Conservation (phyloP, 2,797 vertebrate species). For the Hydrocynus forskahlii region DNA sequence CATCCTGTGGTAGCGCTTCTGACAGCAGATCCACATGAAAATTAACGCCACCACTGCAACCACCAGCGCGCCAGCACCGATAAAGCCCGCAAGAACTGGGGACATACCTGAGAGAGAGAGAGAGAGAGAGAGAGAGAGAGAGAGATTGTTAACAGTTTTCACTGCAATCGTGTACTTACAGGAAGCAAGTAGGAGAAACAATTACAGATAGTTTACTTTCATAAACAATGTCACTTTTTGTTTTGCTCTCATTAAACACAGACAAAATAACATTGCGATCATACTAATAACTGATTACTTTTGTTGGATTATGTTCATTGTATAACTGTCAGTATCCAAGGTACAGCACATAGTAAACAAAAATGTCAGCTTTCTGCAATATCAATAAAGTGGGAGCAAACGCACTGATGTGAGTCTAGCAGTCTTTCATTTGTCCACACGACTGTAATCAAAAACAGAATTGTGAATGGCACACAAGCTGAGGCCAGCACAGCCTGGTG, state of each 20-base stretch:
- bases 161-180: neutral
- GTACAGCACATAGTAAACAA: neutral
- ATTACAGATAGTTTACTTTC: too few species aligned
- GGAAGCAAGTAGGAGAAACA: too few species aligned
- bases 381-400: neutral
- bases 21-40: constrained; percentile 94
- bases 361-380: neutral
- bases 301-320: neutral
- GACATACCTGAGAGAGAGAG: constrained; percentile 85
- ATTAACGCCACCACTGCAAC: constrained; percentile 86
- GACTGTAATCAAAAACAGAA: too few species aligned
- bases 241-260: too few species aligned
- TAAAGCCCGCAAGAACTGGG: constrained; percentile 91
- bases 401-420: too few species aligned
- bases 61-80: constrained; percentile 91
- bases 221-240: too few species aligned
- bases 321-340: neutral
- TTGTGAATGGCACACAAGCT: too few species aligned
- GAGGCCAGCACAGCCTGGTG: too few species aligned
- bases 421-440: too few species aligned
- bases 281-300: neutral
- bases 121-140: constrained; percentile 36
- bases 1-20: constrained; percentile 84
- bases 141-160: constrained; percentile 1
- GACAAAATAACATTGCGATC: neutral